Evolutionary conservation across 2,888 invertebrate species (phyloP).

Genomic region (Dicycla oo): DNA sequence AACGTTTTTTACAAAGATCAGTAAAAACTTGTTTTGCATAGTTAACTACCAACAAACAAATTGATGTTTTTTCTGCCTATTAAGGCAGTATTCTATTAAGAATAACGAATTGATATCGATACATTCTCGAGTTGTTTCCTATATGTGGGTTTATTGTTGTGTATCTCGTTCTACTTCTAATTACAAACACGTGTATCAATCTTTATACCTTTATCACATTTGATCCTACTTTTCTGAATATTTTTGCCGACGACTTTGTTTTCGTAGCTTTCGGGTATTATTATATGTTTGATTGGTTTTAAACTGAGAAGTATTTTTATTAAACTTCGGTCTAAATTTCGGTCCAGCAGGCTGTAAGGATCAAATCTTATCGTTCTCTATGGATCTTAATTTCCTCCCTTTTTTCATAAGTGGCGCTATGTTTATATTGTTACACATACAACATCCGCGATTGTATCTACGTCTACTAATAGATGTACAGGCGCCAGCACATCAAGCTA

Average conservation of each 20-base stretch:
- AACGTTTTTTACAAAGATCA: slow-evolving; percentile 14
- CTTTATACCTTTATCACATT: neutral
- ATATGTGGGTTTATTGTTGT: neutral
- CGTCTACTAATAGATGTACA: no score
- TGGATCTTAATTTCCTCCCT: neutral
- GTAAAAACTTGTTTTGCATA: slow-evolving; percentile 50
- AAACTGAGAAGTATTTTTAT: neutral
- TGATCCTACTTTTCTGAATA: neutral
- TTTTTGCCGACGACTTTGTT: neutral
- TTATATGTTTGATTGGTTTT: neutral
- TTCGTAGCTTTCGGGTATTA: neutral
- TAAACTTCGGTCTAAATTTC: neutral
- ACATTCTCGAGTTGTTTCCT: neutral
- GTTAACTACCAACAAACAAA: slow-evolving; percentile 24
- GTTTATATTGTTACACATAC: no score
- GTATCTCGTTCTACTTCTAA: neutral
- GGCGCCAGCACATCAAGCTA: no score
- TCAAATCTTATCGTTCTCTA: neutral
- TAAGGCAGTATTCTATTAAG: no score
- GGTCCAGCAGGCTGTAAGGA: neutral
- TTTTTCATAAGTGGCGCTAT: no score
- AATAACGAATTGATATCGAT: slow-evolving; percentile 27
- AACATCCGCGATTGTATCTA: no score
- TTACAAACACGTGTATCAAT: neutral
- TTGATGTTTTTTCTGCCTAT: slow-evolving; percentile 22